Evolutionary conservation across 2,113 vertebrate species (phyloP).

Genomic region (Channa argus): DNA sequence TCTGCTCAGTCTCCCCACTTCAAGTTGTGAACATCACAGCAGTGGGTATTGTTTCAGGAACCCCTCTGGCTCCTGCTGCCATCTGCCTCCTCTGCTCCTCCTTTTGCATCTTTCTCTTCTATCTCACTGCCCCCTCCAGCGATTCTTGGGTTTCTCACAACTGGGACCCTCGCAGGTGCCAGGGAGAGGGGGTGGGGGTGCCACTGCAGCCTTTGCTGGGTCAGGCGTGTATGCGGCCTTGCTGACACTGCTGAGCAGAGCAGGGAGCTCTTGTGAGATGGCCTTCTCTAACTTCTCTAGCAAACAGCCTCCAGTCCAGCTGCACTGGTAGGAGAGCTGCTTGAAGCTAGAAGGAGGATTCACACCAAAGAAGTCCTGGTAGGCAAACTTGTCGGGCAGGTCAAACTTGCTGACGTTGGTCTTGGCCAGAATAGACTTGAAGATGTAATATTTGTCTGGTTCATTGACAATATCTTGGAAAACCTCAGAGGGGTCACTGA

Average conservation of each 20-base stretch:
- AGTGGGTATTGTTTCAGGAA: conserved; percentile 31
- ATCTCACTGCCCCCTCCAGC: conserved; percentile 83
- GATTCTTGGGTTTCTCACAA: conserved; percentile 93
- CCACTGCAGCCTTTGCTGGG: conserved; percentile 32
- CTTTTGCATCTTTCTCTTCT: conserved; percentile 21
- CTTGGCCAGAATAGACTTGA: conserved; percentile 98
- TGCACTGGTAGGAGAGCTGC: conserved; percentile 93
- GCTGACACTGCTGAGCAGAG: conserved; percentile 87
- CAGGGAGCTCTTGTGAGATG: conserved; percentile 92
- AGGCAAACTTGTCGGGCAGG: conserved; percentile 93
- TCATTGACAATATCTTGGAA: conserved; percentile 96
- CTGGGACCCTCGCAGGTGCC: conserved; percentile 88
- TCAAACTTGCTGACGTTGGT: conserved; percentile 99
- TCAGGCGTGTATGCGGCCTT: conserved; percentile 76
- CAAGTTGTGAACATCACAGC: conserved; percentile 39
- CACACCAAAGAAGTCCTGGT: conserved; percentile 98
- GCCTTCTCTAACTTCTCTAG: conserved; percentile 95
- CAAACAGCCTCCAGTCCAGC: conserved; percentile 93
- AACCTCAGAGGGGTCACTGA: conserved; percentile 90
- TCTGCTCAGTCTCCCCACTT: conserved; percentile 16
- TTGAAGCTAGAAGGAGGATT: conserved; percentile 94
- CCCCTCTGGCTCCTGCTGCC: conserved; percentile 39
- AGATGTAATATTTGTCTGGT: conserved; percentile 97
- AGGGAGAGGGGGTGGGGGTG: conserved; percentile 67
- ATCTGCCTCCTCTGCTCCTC: conserved; percentile 71